phyloP scores from a whole-genome alignment of 1,140 invertebrate species.

The Himalopsyche phryganea region DNA sequence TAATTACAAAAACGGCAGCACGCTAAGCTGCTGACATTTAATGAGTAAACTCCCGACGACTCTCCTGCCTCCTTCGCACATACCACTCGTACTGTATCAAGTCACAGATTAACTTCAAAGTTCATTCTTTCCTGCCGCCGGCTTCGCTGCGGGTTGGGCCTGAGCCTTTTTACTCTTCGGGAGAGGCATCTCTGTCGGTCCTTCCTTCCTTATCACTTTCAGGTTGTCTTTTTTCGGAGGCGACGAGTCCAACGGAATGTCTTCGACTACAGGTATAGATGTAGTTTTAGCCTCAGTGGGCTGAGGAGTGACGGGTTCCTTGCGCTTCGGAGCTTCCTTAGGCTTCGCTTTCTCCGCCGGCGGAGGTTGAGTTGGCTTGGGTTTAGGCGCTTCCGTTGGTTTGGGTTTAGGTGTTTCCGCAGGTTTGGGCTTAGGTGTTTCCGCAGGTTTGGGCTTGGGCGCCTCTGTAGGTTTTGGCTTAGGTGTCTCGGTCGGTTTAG shows the following conservation, averaged over 20 bases:
- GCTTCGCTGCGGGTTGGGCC: conserved; percentile 11
- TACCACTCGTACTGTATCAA: too few relatives aligned
- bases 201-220: conserved; percentile 58
- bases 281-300: conserved; percentile 28
- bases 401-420: conserved; percentile 25
- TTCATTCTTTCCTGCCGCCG: conserved; percentile 18
- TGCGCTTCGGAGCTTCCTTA: conserved; percentile 24
- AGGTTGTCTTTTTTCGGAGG: conserved; percentile 53
- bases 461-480: conserved; percentile 35
- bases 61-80: too few relatives aligned
- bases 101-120: conserved; percentile 9
- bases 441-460: conserved; percentile 25
- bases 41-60: too few relatives aligned
- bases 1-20: too few relatives aligned
- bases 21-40: too few relatives aligned
- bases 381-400: conserved; percentile 22
- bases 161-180: conserved; percentile 26
- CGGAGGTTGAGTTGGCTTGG: conserved; percentile 28
- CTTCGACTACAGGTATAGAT: conserved; percentile 48
- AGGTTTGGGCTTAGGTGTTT: conserved; percentile 30
- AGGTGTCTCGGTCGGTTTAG: conserved; percentile 30
- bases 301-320: conserved; percentile 28
- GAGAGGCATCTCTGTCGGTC: conserved; percentile 48
- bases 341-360: conserved; percentile 26
- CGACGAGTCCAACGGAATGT: conserved; percentile 52